Conservation (phyloP, 2,113 vertebrate species). For the Rhinopomastus cyanomelas region DNA sequence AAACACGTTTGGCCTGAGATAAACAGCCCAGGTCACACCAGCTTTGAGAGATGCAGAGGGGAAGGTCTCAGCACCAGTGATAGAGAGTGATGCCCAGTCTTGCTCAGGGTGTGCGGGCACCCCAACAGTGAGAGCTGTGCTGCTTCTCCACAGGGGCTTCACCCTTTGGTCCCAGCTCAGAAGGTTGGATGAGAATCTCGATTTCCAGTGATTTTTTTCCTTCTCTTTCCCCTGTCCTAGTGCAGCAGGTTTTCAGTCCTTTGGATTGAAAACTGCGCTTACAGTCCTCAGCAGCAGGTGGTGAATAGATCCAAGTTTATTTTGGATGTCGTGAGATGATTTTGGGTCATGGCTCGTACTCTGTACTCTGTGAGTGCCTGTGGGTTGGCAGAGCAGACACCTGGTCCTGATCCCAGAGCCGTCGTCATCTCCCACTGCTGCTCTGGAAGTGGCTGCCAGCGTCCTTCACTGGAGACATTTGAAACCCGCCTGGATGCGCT, state of each 20-base stretch:
- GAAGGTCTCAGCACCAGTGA: background rate
- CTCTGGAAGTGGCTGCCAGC: background rate
- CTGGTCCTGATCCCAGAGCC: background rate
- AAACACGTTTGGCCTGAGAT: background rate
- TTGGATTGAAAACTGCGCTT: background rate
- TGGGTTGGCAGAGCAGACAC: background rate
- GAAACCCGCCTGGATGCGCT: too few relatives aligned
- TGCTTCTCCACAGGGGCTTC: background rate
- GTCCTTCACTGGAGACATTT: too few relatives aligned
- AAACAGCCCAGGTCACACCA: background rate
- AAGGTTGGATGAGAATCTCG: background rate
- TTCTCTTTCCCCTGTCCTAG: fast-evolving
- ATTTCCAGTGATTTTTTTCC: background rate
- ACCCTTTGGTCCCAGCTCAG: background rate
- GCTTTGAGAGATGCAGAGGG: background rate
- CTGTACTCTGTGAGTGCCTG: background rate
- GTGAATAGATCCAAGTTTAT: background rate
- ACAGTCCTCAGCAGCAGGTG: background rate
- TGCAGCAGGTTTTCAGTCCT: background rate
- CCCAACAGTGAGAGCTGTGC: background rate
- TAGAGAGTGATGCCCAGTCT: background rate
- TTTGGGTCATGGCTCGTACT: background rate
- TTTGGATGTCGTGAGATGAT: background rate
- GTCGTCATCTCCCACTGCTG: background rate
- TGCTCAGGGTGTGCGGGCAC: background rate